Percentiles rank a stretch among this genome's conserved stretches.
Conservation (phyloP, 2,113 vertebrate species). For the Cinclus cinclus region DNA sequence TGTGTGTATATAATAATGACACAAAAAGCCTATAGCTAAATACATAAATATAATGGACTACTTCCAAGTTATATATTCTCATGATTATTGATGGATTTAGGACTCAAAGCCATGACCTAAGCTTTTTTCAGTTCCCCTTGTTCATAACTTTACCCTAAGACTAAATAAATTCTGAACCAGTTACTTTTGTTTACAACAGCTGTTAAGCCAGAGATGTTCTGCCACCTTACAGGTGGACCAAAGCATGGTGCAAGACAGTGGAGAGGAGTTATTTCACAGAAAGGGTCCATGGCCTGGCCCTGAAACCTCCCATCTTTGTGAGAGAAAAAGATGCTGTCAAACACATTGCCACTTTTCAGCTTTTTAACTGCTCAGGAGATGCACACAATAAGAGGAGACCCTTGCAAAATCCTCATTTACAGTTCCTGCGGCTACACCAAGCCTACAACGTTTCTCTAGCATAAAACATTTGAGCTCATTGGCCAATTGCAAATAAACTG, state of each 20-base stretch:
- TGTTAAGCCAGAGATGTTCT: fast-evolving
- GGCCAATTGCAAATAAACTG: background rate
- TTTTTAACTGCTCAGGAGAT: background rate
- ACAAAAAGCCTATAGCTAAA: background rate
- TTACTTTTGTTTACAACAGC: background rate
- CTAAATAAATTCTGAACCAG: background rate
- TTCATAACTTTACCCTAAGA: background rate
- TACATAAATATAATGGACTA: background rate
- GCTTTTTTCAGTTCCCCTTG: background rate
- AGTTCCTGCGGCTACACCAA: background rate
- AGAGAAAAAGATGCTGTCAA: background rate
- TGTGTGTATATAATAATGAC: background rate
- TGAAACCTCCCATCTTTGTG: background rate
- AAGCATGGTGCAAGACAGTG: background rate
- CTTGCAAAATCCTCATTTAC: background rate
- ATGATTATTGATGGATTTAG: background rate
- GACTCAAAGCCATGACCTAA: background rate
- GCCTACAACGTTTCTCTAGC: background rate
- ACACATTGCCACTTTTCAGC: background rate
- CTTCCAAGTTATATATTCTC: background rate
- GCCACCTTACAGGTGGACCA: background rate
- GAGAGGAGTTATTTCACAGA: background rate
- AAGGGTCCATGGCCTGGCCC: background rate
- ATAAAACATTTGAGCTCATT: background rate
- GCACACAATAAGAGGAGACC: background rate